Evolutionary conservation across 2,113 vertebrate species (phyloP), one percentile per base, ranked within the genome.

Genomic region (Microcebus murinus): DNA sequence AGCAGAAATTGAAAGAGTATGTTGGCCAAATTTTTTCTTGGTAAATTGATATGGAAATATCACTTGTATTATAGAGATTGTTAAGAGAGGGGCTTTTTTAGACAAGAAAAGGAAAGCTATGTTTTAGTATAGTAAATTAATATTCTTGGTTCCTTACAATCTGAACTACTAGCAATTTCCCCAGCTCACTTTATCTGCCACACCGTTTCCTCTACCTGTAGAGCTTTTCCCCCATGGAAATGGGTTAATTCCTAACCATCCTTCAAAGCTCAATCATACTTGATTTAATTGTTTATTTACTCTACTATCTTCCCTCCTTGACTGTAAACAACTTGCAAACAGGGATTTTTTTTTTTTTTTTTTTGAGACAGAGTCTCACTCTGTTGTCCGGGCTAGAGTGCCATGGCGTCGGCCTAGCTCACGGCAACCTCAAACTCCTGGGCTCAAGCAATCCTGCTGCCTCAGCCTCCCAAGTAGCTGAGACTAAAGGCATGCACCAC

Each of bases 71-170:
- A 84, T 2, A 76, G 67, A 89, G 6, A 85, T 25, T 86, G 55
- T 31, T 52, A 81, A 85, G 14, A 20, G 36, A 89, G 57, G 4
- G 27, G 8, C 17, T 90, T 68, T 68, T 92, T 88, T 45, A 67
- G 10, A 31, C 3, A 67, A 65, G 65, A 45, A 79, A 88, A 73
- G n/a, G 63, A 34, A 55, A 61, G 63, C 18, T 85, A 8, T 91
- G n/a, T 61, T 92, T 96, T 89, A 55, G 70, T 91, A 57, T 8
- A 91, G 45, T 87, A n/a, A 80, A 80, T 67, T 74, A 88, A n/a
- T 36, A 68, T 36, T 86, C 55, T 74, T 39, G 36, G 18, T 87
- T 80, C 63, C 39, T 39, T 31, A 9, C 65, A 79, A 55, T 36
- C 48, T 84, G 70, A 93, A 77, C 34, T 79, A 55, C 34, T 31